phyloP scores from a whole-genome alignment of 2,797 vertebrate genomes.

The Triplophysa bombifrons region DNA sequence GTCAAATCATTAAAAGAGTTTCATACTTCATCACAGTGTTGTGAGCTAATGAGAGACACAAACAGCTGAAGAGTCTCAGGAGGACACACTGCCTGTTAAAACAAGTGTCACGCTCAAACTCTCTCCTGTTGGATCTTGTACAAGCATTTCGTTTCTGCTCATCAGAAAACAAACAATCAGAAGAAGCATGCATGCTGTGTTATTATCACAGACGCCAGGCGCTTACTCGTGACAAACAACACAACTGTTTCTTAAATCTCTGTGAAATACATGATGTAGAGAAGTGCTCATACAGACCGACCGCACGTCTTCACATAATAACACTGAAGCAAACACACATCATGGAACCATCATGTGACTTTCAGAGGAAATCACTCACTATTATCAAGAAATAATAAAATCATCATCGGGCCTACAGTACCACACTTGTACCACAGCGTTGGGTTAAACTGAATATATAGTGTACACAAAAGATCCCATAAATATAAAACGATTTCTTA shows the following conservation, averaged over 20 bases:
- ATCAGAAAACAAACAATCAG: not conserved
- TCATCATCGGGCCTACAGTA: too few relatives aligned
- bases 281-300: too few relatives aligned
- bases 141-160: slow-evolving; percentile 22
- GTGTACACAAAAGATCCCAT: too few relatives aligned
- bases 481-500: too few relatives aligned
- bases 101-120: slow-evolving; percentile 28
- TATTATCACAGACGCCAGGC: slow-evolving; percentile 8
- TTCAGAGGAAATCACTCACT: too few relatives aligned
- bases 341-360: too few relatives aligned
- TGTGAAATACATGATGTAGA: slow-evolving; percentile 7
- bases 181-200: slow-evolving; percentile 6
- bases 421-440: too few relatives aligned
- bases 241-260: not conserved
- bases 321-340: too few relatives aligned
- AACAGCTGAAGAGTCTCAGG: slow-evolving; percentile 19
- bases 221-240: slow-evolving; percentile 23
- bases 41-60: slow-evolving; percentile 43
- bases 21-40: slow-evolving; percentile 17
- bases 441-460: too few relatives aligned
- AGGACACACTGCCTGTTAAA: slow-evolving; percentile 39
- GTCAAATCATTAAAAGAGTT: not conserved
- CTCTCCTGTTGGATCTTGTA: slow-evolving; percentile 25
- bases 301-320: too few relatives aligned
- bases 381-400: too few relatives aligned